Conservation (phyloP, 2,113 vertebrate genomes). For the Daboia siamensis region DNA sequence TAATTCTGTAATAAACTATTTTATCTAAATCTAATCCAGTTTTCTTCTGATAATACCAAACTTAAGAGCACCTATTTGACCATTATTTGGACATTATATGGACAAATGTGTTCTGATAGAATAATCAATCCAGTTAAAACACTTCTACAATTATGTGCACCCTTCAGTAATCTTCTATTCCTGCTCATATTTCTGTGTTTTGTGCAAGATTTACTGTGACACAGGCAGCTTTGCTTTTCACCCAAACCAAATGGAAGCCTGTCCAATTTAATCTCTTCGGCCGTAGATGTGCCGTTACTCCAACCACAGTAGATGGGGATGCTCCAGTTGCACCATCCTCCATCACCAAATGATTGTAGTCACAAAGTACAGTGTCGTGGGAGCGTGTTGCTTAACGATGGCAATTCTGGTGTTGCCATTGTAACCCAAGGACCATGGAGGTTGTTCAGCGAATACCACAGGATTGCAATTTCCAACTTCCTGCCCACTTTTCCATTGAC, state of each 20-base stretch:
- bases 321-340: background rate
- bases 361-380: too few relatives aligned
- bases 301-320: background rate
- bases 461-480: too few relatives aligned
- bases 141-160: background rate
- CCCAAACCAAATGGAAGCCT: background rate
- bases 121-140: background rate
- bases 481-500: too few relatives aligned
- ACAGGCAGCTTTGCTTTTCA: background rate
- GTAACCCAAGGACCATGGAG: too few relatives aligned
- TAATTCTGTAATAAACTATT: background rate
- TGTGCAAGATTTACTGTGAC: background rate
- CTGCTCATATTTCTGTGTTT: background rate
- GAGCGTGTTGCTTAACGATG: too few relatives aligned
- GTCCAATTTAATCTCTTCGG: background rate
- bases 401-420: too few relatives aligned
- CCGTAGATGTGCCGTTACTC: background rate
- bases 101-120: background rate
- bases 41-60: background rate
- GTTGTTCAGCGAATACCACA: too few relatives aligned
- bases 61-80: background rate
- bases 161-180: background rate
- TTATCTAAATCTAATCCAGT: background rate
- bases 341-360: too few relatives aligned
- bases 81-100: background rate